Evolutionary conservation across 2,888 invertebrate genomes (phyloP).

Genomic region (Yponomeuta cagnagella): DNA sequence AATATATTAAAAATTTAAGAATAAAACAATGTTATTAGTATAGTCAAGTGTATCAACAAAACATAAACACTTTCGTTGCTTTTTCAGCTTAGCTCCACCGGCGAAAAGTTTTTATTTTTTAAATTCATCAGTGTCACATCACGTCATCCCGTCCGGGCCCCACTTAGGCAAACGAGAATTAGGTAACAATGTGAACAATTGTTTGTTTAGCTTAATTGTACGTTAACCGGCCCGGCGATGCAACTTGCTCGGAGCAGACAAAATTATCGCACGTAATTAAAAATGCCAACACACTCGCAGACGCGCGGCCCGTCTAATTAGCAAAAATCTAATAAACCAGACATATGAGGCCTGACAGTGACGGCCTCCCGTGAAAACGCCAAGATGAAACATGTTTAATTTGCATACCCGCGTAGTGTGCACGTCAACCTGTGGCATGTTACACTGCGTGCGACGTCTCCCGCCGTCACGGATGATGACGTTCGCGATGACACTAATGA

Average conservation of each 20-base stretch:
- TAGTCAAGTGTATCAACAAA: background rate
- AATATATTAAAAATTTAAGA: too few relatives aligned
- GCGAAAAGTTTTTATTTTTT: conserved; percentile 19
- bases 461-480: conserved; percentile 19
- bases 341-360: conserved; percentile 66
- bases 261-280: conserved; percentile 69
- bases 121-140: conserved; percentile 3
- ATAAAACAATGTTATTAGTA: background rate
- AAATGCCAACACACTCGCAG: conserved; percentile 71
- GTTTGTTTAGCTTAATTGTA: conserved; percentile 33
- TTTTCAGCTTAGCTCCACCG: conserved; percentile 22
- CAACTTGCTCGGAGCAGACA: conserved; percentile 36
- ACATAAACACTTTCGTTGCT: conserved; percentile 1
- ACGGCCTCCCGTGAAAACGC: conserved; percentile 70
- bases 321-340: conserved; percentile 73
- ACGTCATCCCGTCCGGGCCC: conserved; percentile 12
- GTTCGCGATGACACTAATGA: background rate
- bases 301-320: conserved; percentile 69
- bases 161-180: conserved; percentile 45
- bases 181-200: conserved; percentile 40
- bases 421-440: conserved; percentile 27
- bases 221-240: conserved; percentile 35
- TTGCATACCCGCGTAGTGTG: conserved; percentile 39
- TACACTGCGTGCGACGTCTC: conserved; percentile 26
- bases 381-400: conserved; percentile 74